Evolutionary conservation across 2,888 invertebrate species (phyloP).

Genomic region (Chironomus tentans): DNA sequence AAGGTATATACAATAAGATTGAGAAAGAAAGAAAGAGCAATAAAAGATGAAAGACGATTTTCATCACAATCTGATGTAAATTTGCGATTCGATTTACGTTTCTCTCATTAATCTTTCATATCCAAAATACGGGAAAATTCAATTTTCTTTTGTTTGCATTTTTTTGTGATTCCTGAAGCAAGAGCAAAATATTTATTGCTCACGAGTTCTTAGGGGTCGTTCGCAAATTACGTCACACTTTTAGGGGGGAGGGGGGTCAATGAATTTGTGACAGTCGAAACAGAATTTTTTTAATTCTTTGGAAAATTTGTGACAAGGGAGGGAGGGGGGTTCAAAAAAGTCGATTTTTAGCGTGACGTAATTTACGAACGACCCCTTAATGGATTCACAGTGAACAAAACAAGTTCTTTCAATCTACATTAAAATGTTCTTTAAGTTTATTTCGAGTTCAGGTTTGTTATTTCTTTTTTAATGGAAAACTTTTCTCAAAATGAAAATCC

Average conservation of each 20-base stretch:
- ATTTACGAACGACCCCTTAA: too few species aligned
- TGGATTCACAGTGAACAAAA: slow-evolving; percentile 12
- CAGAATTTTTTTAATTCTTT: too few species aligned
- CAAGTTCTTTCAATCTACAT: background rate
- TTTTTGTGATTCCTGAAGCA: background rate
- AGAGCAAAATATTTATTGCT: background rate
- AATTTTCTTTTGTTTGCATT: slow-evolving; percentile 25
- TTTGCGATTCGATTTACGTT: slow-evolving; percentile 25
- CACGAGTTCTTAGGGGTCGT: background rate
- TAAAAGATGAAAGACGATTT: slow-evolving; percentile 15
- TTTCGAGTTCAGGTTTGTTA: background rate
- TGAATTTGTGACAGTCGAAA: too few species aligned
- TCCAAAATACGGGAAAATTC: background rate
- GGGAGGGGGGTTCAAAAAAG: too few species aligned
- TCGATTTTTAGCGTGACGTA: too few species aligned
- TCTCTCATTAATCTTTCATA: slow-evolving; percentile 26
- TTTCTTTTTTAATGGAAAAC: background rate
- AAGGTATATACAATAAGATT: background rate
- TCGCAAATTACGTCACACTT: too few species aligned
- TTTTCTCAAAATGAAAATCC: too few species aligned
- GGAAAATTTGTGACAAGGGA: too few species aligned
- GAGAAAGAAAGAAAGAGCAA: slow-evolving; percentile 5
- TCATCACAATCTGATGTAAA: background rate
- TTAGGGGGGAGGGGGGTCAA: too few species aligned
- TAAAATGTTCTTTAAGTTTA: background rate